Evolutionary conservation across 2,888 invertebrate genomes (phyloP).

Genomic region (Xanthorhoe designata): DNA sequence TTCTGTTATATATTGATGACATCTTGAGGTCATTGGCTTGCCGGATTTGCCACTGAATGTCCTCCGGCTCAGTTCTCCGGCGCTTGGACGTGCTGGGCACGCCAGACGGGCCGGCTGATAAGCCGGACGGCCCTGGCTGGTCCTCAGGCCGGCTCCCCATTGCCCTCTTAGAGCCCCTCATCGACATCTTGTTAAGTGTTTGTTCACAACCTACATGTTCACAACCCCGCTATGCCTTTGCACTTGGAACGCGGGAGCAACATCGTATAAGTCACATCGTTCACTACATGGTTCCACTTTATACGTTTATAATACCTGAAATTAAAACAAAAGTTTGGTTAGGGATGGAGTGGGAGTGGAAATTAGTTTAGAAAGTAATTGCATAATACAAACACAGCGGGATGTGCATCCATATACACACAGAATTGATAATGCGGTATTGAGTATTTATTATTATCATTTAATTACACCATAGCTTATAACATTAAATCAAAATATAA

Average conservation of each 20-base stretch:
- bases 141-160: constrained; percentile 76
- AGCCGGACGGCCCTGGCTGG: constrained; percentile 43
- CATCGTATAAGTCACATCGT: constrained; percentile 82
- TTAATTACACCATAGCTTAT: too few species aligned
- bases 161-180: constrained; percentile 81
- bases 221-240: constrained; percentile 74
- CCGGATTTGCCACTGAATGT: constrained; percentile 91
- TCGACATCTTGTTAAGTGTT: constrained; percentile 71
- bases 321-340: constrained; percentile 46
- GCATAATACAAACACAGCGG: too few species aligned
- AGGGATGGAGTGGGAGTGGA: background rate
- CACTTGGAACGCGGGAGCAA: constrained; percentile 81
- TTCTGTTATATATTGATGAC: constrained; percentile 94
- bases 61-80: constrained; percentile 77
- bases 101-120: constrained; percentile 28
- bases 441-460: too few species aligned
- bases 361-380: background rate
- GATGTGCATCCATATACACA: too few species aligned
- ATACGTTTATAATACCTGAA: constrained; percentile 70
- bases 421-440: background rate
- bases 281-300: constrained; percentile 79
- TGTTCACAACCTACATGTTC: constrained; percentile 82
- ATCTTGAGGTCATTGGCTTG: constrained; percentile 94
- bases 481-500: too few species aligned
- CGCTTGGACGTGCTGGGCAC: constrained; percentile 72